Evolutionary conservation across 2,113 vertebrate species (phyloP).

Genomic region (Microtus ochrogaster): DNA sequence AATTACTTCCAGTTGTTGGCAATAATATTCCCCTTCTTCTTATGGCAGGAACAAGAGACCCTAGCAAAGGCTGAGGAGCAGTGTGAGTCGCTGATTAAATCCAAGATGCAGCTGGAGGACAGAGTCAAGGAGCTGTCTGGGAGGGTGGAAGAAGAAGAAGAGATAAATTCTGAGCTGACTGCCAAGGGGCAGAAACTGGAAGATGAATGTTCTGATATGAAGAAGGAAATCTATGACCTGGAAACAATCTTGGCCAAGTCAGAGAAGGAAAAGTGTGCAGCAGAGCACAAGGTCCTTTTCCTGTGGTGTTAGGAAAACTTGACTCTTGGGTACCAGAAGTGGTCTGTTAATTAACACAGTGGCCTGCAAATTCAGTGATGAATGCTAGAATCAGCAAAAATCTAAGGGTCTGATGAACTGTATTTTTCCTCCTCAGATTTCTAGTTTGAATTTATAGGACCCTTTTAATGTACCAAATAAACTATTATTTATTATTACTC

Average conservation of each 20-base stretch:
- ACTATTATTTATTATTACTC: background rate
- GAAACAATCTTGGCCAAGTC: conserved; percentile 95
- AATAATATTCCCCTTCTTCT: conserved; percentile 75
- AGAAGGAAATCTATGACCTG: conserved; percentile 94
- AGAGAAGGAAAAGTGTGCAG: conserved; percentile 92
- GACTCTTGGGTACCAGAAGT: background rate
- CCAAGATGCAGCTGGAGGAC: conserved; percentile 93
- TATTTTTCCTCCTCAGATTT: conserved; percentile 26
- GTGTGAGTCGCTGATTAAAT: conserved; percentile 92
- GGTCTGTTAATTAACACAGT: background rate
- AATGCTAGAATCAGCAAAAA: background rate
- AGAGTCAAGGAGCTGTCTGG: conserved; percentile 91
- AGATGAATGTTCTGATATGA: conserved; percentile 92
- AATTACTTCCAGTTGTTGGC: conserved; percentile 77
- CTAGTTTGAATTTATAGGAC: background rate
- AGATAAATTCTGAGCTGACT: conserved; percentile 89
- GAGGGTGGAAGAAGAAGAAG: conserved; percentile 92
- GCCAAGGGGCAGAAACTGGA: conserved; percentile 92
- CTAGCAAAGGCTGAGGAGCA: conserved; percentile 91
- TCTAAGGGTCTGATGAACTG: background rate
- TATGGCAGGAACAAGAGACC: conserved; percentile 92
- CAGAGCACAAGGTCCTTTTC: conserved; percentile 91
- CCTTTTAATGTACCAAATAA: conserved; percentile 39
- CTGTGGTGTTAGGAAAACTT: background rate
- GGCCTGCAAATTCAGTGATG: background rate